phyloP scores from a whole-genome alignment of 2,888 invertebrate genomes.

The Nezara viridula region DNA sequence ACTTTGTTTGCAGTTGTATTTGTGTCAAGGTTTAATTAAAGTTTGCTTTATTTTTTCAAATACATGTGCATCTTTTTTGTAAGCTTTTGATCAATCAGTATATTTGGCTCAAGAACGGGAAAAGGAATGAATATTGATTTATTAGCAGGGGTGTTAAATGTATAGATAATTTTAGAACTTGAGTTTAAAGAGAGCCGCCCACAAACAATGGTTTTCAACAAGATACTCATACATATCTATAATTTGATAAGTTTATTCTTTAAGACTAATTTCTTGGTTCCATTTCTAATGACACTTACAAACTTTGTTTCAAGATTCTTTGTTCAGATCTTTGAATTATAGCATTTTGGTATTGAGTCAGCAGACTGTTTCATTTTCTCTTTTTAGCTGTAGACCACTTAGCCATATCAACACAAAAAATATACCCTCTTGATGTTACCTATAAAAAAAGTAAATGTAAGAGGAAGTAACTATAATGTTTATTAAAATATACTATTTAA shows the following conservation, averaged over 20 bases:
- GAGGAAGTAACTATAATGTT: neutral
- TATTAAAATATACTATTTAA: neutral
- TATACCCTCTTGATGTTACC: no score
- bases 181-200: neutral
- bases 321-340: neutral
- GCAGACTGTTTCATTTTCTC: neutral
- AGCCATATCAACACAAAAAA: neutral
- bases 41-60: no score
- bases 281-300: neutral
- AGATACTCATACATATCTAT: no score
- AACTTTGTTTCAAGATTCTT: neutral
- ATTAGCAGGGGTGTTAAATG: no score
- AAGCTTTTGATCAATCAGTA: no score
- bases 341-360: neutral
- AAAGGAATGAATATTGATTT: no score
- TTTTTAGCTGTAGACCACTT: neutral
- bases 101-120: no score
- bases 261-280: neutral
- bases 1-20: no score
- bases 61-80: no score
- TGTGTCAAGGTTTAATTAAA: no score
- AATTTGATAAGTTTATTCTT: neutral
- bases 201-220: neutral
- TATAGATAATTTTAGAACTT: neutral
- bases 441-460: no score